Percentiles rank a stretch among this genome's conserved stretches.
Conservation (phyloP, 1,140 invertebrate species). For the Caerostris darwini region DNA sequence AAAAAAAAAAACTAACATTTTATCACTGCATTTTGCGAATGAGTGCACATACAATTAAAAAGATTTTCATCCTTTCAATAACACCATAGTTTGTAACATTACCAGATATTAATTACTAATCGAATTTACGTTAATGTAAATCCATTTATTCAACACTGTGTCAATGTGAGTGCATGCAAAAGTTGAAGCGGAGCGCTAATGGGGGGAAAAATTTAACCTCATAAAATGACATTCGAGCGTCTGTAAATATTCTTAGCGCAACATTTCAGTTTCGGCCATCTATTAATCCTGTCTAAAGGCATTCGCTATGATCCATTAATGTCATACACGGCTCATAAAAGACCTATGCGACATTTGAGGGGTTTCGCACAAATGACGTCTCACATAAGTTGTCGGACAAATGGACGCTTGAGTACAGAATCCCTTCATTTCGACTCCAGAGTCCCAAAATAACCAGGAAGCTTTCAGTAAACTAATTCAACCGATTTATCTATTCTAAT, state of each 20-base stretch:
- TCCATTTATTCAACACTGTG: neutral
- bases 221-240: slow-evolving; percentile 2
- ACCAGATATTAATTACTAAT: neutral
- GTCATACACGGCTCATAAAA: slow-evolving; percentile 52
- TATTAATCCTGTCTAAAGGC: slow-evolving; percentile 54
- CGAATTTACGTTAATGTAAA: neutral
- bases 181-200: neutral
- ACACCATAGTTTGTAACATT: neutral
- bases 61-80: neutral
- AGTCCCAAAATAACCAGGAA: slow-evolving; percentile 19
- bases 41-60: neutral
- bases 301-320: slow-evolving; percentile 56
- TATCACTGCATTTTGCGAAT: neutral
- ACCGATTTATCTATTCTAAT: slow-evolving; percentile 50
- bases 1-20: too few species aligned
- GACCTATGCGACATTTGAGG: slow-evolving; percentile 23
- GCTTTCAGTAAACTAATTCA: slow-evolving; percentile 48
- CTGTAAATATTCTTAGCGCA: slow-evolving; percentile 44
- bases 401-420: neutral
- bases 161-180: neutral
- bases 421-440: too few species aligned
- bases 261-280: slow-evolving; percentile 17
- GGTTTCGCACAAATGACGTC: slow-evolving; percentile 34
- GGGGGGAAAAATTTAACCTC: slow-evolving; percentile 19
- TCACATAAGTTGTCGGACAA: slow-evolving; percentile 15